These are phyloP conservation scores for Gadopsis bispinosus DNA, from an alignment of 2,797 vertebrate species.

Conservation along the genomic window DNA sequence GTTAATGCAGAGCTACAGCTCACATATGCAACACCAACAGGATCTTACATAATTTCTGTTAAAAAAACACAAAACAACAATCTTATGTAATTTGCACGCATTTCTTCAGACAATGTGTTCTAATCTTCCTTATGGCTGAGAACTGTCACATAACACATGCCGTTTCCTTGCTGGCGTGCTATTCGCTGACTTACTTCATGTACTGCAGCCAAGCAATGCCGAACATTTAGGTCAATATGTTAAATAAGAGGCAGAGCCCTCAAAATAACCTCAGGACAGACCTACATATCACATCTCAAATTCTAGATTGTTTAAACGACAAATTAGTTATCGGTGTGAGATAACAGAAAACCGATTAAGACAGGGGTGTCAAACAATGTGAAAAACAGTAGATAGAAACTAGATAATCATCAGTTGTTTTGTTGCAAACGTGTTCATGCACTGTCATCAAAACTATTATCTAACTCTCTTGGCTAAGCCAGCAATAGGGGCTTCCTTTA, in stretches of 20 bases:
- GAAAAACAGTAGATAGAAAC: background rate
- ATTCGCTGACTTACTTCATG: background rate
- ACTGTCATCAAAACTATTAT: constrained; percentile 33
- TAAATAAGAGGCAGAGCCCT: background rate
- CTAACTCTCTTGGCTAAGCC: background rate
- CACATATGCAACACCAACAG: constrained; percentile 14
- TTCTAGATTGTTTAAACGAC: background rate
- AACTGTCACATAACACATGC: constrained; percentile 6
- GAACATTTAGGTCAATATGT: constrained; percentile 13
- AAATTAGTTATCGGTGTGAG: background rate
- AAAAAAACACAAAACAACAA: background rate
- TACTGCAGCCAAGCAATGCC: constrained; percentile 3
- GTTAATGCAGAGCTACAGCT: constrained; percentile 5
- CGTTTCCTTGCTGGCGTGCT: background rate
- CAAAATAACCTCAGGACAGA: background rate
- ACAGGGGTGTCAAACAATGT: constrained; percentile 3
- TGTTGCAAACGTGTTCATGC: constrained; percentile 27
- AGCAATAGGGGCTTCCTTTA: background rate
- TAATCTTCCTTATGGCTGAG: constrained; percentile 22
- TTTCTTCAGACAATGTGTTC: constrained; percentile 12
- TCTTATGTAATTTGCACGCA: constrained; percentile 54
- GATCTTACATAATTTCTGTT: constrained; percentile 45
- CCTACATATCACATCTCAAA: background rate
- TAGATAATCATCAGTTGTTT: constrained; percentile 28
- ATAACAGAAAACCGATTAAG: background rate